These are phyloP conservation scores for Schizaphis graminum DNA, from an alignment of 2,888 invertebrate genomes.

Conservation along the genomic window DNA sequence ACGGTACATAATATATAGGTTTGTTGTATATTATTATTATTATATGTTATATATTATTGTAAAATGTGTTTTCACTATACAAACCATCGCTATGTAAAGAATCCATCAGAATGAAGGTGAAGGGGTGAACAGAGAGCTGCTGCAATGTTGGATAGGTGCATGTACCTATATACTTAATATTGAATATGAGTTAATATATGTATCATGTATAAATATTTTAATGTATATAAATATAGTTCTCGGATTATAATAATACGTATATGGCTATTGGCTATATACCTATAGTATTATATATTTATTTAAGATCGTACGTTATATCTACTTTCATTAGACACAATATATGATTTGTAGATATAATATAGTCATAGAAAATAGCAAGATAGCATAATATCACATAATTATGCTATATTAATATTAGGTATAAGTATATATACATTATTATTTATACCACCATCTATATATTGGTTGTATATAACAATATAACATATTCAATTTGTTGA, in stretches of 20 bases:
- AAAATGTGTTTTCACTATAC: not conserved
- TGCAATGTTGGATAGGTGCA: not conserved
- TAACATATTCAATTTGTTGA: not conserved
- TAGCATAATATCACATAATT: not conserved
- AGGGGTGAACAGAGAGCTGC: not conserved
- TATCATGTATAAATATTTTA: not conserved
- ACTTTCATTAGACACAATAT: not conserved
- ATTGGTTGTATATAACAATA: not conserved
- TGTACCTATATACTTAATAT: not conserved
- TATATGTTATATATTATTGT: constrained; percentile 1
- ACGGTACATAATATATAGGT: not conserved
- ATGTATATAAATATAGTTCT: not conserved
- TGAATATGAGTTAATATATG: not conserved
- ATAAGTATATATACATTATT: no score
- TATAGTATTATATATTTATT: not conserved
- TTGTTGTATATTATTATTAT: constrained; percentile 7
- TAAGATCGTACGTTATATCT: not conserved
- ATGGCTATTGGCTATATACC: no score
- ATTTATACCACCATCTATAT: not conserved
- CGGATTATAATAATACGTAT: not conserved
- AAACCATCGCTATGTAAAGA: not conserved
- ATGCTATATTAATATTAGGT: not conserved
- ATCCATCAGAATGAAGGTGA: not conserved
- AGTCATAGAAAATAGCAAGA: not conserved
- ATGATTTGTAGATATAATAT: not conserved